Evolutionary conservation across 2,888 invertebrate genomes (phyloP).

Genomic region (Linnaemya tessellans): DNA sequence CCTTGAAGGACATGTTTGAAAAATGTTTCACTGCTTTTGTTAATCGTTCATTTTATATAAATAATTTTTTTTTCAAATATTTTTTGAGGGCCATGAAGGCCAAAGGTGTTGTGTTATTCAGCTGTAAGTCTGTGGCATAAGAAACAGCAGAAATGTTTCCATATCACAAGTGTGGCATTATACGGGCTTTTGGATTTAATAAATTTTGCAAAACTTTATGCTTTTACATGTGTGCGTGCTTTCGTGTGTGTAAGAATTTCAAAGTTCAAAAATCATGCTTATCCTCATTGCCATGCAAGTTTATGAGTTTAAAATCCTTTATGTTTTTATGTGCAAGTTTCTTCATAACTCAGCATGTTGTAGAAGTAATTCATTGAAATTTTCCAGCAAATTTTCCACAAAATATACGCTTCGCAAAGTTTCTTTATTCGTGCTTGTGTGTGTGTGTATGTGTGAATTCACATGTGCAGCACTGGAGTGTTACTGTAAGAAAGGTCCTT

Average conservation of each 20-base stretch:
- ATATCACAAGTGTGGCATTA: conserved; percentile 43
- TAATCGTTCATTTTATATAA: not conserved
- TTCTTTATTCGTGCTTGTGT: not conserved
- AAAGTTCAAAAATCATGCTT: conserved; percentile 17
- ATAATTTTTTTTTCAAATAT: not conserved
- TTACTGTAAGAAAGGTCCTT: conserved; percentile 27
- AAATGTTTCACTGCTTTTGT: conserved; percentile 22
- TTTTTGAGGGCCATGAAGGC: not conserved
- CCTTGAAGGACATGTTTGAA: conserved; percentile 27
- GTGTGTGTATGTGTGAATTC: not conserved
- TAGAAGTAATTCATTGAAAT: conserved; percentile 59
- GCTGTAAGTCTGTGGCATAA: not conserved
- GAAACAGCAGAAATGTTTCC: not conserved
- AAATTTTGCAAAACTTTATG: conserved; percentile 46
- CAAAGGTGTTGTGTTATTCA: conserved; percentile 38
- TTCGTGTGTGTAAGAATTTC: not conserved
- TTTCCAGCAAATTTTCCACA: conserved; percentile 68
- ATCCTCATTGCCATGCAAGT: conserved; percentile 29
- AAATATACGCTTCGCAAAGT: conserved; percentile 29
- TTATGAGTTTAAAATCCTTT: conserved; percentile 32
- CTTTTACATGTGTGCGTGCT: not conserved
- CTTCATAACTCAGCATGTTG: conserved; percentile 54
- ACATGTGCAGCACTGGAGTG: not conserved
- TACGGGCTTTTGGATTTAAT: conserved; percentile 65
- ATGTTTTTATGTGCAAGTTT: conserved; percentile 29